Conservation (phyloP, 2,797 vertebrate genomes). For the Alca torda region DNA sequence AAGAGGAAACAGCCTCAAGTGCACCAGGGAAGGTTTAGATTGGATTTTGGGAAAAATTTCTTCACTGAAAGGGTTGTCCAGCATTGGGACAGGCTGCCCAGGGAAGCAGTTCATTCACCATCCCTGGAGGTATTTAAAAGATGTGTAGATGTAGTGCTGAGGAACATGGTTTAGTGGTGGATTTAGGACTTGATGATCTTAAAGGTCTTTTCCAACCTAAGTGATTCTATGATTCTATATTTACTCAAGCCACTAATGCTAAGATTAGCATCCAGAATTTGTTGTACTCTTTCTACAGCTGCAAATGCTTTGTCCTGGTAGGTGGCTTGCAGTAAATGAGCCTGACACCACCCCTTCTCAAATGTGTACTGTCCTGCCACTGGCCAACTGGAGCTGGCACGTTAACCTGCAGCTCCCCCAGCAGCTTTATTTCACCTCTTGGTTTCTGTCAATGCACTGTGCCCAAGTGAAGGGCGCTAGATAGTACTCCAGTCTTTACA, state of each 20-base stretch:
- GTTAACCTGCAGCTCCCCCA: not conserved
- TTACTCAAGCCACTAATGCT: not conserved
- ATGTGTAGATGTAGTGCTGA: not conserved
- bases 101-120: not conserved
- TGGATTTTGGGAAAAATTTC: not conserved
- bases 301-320: not conserved
- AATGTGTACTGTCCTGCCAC: not conserved
- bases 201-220: not conserved
- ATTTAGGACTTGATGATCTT: not conserved
- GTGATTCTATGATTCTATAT: not conserved
- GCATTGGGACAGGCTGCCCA: not conserved
- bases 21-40: not conserved
- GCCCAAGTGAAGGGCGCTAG: not conserved
- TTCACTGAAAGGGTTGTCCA: not conserved
- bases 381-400: not conserved
- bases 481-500: not conserved
- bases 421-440: not conserved
- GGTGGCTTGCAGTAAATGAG: not conserved
- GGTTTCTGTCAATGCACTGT: not conserved
- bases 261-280: not conserved
- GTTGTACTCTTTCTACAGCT: not conserved
- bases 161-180: not conserved
- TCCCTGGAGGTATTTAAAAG: not conserved
- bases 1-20: not conserved
- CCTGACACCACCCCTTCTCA: not conserved